Base-by-base conservation (phyloP, 2,888 invertebrate genomes). In the Caenorhabditis sp. region DNA sequence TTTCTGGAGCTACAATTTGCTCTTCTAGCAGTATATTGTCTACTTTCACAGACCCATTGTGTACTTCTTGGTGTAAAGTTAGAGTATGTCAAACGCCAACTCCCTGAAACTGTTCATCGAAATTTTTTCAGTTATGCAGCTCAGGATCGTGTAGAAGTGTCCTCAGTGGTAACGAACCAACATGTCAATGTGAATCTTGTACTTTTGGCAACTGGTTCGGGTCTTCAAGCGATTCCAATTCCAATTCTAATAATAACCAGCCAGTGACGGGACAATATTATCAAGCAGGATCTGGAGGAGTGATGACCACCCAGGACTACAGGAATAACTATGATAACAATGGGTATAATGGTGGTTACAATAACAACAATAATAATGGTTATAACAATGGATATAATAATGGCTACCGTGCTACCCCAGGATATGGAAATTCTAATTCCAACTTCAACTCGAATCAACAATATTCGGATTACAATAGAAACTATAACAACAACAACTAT, bases 61-160 rank as follows among this genome's bases (percentile, higher is more conserved):
- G 82, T 32, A 78, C 68, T 28, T 62, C 82, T 2, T 82, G 82
- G 82, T 82, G 82, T 58, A 77, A 82, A 72, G 77, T 78, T 69
- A 61, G 71, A 44, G 82, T 82, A 22, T 68, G 72, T 71, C 2
- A 9, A n/a, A 9, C 9, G 9, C 9, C 32, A 3, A 9, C 5
- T 22, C 8, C 15, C 15, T 9, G 40, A 8, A 40, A 40, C 40
- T 13, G 8, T 40, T 32, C 32, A 40, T 22, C 28, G 9, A n/a
- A n/a, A n/a, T n/a, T 32, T 13, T 26, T 40, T 40, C 20, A 82
- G 82, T 32, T 82, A 2, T 82, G 82, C 22, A 64, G 68, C 15
- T 72, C 71, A 3, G 82, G 82, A 13, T 64, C 64, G 2, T 82
- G 82, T 40, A 55, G 60, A 11, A 67, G 67, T 28, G 77, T 64